A percentile compares a stretch with the other conserved stretches of the same genome.
These are phyloP conservation scores for Cosmorhoe ocellata DNA, from an alignment of 2,888 invertebrate species.

Conservation along the genomic window DNA sequence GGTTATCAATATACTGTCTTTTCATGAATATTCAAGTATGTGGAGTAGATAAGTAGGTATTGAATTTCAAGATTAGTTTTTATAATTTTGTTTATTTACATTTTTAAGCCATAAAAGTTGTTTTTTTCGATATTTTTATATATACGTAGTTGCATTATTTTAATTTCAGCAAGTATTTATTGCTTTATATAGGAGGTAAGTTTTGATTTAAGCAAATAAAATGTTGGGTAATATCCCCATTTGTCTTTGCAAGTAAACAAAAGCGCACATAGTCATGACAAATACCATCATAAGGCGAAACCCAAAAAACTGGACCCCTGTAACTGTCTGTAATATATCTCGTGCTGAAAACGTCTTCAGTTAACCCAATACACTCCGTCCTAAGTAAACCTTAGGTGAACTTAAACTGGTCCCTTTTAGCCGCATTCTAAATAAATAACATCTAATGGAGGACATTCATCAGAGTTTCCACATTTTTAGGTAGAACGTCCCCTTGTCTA, in stretches of 20 bases:
- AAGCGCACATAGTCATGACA: constrained; percentile 62
- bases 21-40: not conserved
- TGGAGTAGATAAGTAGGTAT: no score
- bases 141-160: no score
- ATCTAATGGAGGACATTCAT: constrained; percentile 83
- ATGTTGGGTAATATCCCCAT: not conserved
- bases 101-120: no score
- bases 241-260: constrained; percentile 36
- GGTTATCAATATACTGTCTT: not conserved
- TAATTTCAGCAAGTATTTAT: no score
- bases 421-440: constrained; percentile 84
- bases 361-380: constrained; percentile 79
- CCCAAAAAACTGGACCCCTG: constrained; percentile 76
- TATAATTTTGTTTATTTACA: no score
- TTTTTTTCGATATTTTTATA: no score
- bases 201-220: constrained; percentile 1
- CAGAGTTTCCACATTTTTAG: constrained; percentile 82
- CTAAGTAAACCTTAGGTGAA: constrained; percentile 81
- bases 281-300: constrained; percentile 71
- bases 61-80: no score
- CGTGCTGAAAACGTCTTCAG: constrained; percentile 71
- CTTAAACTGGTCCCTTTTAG: constrained; percentile 79
- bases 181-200: no score
- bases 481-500: constrained; percentile 75
- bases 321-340: constrained; percentile 75